Conservation (phyloP, 2,888 invertebrate genomes). For the Oscheius sp. region DNA sequence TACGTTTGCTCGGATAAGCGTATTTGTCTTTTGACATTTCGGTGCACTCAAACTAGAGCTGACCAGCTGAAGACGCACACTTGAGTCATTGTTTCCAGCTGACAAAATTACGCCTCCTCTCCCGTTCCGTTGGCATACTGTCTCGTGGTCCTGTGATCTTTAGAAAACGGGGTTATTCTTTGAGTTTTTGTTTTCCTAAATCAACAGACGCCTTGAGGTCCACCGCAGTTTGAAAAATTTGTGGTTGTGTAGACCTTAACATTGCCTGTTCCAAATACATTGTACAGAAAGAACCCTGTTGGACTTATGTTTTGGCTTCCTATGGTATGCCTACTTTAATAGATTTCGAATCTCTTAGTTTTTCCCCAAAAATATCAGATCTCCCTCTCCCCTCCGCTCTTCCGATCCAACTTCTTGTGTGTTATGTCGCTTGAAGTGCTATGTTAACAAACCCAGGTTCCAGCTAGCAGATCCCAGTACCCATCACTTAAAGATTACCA, state of each 20-base stretch:
- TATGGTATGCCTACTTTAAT: too few relatives aligned
- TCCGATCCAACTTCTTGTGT: slow-evolving; percentile 29
- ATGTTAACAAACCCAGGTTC: slow-evolving; percentile 30
- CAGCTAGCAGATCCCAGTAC: slow-evolving; percentile 20
- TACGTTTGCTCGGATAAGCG: slow-evolving; percentile 36
- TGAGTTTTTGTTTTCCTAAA: neutral
- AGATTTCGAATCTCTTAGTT: too few relatives aligned
- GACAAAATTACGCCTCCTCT: slow-evolving; percentile 2
- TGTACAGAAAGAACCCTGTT: too few relatives aligned
- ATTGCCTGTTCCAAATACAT: too few relatives aligned
- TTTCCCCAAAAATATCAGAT: too few relatives aligned
- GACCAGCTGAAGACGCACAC: slow-evolving; percentile 29
- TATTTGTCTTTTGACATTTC: slow-evolving; percentile 36
- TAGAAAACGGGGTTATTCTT: neutral
- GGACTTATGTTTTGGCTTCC: too few relatives aligned
- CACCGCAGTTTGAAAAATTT: neutral
- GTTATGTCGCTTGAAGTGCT: slow-evolving; percentile 33
- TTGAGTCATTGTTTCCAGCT: slow-evolving; percentile 21
- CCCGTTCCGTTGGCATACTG: too few relatives aligned
- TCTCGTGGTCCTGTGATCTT: neutral
- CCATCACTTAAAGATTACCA: slow-evolving; percentile 2
- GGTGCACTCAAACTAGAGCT: slow-evolving; percentile 25
- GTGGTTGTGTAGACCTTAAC: neutral
- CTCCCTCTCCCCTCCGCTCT: neutral
- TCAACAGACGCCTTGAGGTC: neutral